A percentile compares a stretch with the other conserved stretches of the same genome.
phyloP scores from a whole-genome alignment of 2,888 invertebrate genomes.

The Geophilus truncorum region DNA sequence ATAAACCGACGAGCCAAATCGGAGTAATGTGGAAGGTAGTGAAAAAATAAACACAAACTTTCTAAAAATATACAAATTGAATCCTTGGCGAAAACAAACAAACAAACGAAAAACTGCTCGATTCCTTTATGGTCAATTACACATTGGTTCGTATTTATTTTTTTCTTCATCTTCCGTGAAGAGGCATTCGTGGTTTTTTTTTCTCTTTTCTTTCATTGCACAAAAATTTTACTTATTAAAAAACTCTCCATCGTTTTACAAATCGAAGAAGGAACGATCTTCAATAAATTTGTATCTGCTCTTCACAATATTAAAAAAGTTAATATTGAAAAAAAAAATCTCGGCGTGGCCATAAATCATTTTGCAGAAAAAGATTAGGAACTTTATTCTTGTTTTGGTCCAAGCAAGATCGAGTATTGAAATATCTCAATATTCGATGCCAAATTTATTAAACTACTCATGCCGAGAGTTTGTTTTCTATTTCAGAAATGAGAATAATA shows the following conservation, averaged over 20 bases:
- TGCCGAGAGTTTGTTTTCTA: neutral
- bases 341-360: neutral
- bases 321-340: neutral
- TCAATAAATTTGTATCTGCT: slow-evolving; percentile 31
- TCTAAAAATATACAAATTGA: slow-evolving; percentile 27
- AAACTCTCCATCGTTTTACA: slow-evolving; percentile 18
- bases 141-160: neutral
- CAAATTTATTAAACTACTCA: neutral
- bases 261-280: slow-evolving; percentile 31
- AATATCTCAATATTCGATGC: neutral
- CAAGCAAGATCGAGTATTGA: slow-evolving; percentile 3
- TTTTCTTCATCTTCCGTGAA: slow-evolving; percentile 11
- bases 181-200: slow-evolving; percentile 27
- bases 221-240: slow-evolving; percentile 29
- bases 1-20: slow-evolving; percentile 25
- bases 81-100: slow-evolving; percentile 1
- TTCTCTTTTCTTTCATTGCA: slow-evolving; percentile 30
- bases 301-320: neutral
- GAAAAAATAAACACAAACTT: slow-evolving; percentile 27
- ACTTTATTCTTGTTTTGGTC: slow-evolving; percentile 29
- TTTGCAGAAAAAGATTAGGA: slow-evolving; percentile 20
- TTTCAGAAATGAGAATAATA: neutral
- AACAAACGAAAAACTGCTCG: neutral
- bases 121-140: slow-evolving; percentile 6
- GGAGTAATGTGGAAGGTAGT: slow-evolving; percentile 1